Evolutionary conservation across 2,797 vertebrate species (phyloP).

Genomic region (Alauda arvensis): DNA sequence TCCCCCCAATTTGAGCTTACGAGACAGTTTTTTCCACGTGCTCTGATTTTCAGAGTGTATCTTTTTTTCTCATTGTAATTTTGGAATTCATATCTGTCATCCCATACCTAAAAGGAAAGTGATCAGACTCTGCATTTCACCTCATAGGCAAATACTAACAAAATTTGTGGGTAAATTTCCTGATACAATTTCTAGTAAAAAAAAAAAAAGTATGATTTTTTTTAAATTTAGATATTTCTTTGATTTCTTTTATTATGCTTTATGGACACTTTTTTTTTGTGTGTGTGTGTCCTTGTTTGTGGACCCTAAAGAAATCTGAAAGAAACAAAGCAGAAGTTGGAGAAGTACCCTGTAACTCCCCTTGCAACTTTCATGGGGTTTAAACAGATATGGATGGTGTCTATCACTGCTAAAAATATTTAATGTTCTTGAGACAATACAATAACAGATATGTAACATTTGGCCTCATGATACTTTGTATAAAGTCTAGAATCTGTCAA

Average conservation of each 20-base stretch:
- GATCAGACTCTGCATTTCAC: neutral
- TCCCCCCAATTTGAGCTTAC: conserved; percentile 1
- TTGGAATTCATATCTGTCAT: neutral
- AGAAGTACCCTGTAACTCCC: neutral
- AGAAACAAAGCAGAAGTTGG: neutral
- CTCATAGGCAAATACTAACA: neutral
- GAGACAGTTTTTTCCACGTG: accelerated
- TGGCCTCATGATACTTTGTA: neutral
- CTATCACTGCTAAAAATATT: neutral
- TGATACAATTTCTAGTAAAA: neutral
- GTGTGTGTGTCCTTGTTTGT: neutral
- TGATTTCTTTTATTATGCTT: neutral
- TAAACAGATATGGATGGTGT: neutral
- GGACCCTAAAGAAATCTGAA: neutral
- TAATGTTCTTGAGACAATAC: neutral
- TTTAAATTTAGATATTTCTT: neutral
- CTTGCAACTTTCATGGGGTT: neutral
- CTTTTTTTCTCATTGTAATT: neutral
- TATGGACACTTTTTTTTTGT: neutral
- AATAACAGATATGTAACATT: neutral
- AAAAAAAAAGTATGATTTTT: neutral
- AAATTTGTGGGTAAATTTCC: neutral
- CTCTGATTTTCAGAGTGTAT: conserved; percentile 48
- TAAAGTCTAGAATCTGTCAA: neutral
- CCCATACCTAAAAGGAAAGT: conserved; percentile 15